Percentiles rank a stretch among this genome's conserved stretches.
Evolutionary conservation across 2,113 vertebrate species (phyloP).

Genomic region (Ochotona curzoniae): DNA sequence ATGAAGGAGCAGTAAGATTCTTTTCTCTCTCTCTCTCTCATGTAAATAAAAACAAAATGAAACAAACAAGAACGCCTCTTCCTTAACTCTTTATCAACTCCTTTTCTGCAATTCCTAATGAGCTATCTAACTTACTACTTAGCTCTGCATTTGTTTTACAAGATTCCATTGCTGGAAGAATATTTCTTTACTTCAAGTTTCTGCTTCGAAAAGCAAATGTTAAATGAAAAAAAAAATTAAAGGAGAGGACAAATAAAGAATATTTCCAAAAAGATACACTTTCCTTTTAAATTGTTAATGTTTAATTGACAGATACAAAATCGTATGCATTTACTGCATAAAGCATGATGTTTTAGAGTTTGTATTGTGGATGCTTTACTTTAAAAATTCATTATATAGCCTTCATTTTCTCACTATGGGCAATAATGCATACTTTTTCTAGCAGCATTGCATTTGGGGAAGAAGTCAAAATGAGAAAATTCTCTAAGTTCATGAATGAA

Average conservation of each 20-base stretch:
- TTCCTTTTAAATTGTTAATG: neutral
- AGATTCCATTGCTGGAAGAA: neutral
- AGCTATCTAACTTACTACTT: neutral
- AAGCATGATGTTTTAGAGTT: neutral
- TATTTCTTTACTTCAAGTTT: neutral
- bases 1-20: too few relatives aligned
- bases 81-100: neutral
- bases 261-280: neutral
- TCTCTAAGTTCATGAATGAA: neutral
- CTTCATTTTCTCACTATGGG: neutral
- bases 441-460: neutral
- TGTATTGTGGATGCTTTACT: neutral
- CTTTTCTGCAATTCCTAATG: neutral
- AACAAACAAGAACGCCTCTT: neutral
- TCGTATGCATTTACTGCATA: neutral
- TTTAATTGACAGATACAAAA: neutral
- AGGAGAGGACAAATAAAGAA: neutral
- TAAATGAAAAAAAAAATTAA: neutral
- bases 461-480: slow-evolving; percentile 8
- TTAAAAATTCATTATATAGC: neutral
- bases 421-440: neutral
- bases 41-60: too few relatives aligned
- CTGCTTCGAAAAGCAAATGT: neutral
- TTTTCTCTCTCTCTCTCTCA: too few relatives aligned
- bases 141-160: neutral